Base-by-base conservation (phyloP, 2,113 vertebrate species). In the Anoplopoma fimbria region DNA sequence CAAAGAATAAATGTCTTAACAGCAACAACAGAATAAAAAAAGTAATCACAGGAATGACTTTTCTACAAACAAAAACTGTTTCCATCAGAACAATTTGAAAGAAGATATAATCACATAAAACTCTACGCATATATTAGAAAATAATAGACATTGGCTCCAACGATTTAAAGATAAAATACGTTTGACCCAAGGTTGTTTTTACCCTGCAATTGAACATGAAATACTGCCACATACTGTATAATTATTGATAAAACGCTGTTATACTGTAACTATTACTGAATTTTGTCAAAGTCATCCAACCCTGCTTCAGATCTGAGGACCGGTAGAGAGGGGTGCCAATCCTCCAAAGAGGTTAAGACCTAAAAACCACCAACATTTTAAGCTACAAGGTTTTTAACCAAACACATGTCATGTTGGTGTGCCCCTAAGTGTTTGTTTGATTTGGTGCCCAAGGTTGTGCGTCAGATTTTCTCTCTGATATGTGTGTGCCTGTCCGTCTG, bases 381-480 rank as follows among this genome's bases (percentile, higher is more conserved):
- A 64, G 38, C 49, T 64, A 45, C 36, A 70, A 79, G 49, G 25
- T 61, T 76, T 71, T 67, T 71, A n/a, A 75, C 53, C 70, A 74
- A 82, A 79, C 75, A 80, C 73, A 68, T 67, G 64, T 47, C 71
- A 75, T 79, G 45, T 53, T 68, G 53, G 23, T 71, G 58, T 49
- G 51, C 38, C 61, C 51, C 45, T 75, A 76, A 45, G 25, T 76
- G 42, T 68, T 55, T 84, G 40, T 70, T 82, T 88, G 31, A 27
- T 61, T 72, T 79, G 49, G 40, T 77, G 75, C 71, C 73, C 72
- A 77, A 81, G 79, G 85, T 86, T 82, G 53, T 61, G 47, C 29
- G 3, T 61, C 62, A 49, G 71, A 74, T 58, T 73, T 68, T 68
- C 40, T 76, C 10, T 63, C 3, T 47, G 47, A 17, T 40, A 4